phyloP scores from a whole-genome alignment of 2,888 invertebrate species.

The Harpalus rubripes region DNA sequence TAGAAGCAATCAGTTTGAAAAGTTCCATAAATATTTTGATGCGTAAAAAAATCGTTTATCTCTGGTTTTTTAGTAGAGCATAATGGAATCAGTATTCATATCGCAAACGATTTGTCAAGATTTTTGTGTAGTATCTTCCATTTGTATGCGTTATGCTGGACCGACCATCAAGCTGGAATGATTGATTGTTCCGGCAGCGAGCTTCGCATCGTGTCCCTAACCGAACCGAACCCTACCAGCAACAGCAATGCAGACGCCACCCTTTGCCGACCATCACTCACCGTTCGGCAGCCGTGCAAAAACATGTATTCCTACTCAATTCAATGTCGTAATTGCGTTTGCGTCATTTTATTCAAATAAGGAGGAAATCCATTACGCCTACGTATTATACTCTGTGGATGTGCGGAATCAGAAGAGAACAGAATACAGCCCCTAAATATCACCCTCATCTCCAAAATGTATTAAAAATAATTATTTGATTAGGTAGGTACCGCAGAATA shows the following conservation, averaged over 20 bases:
- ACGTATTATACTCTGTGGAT: not conserved
- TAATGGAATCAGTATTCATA: slow-evolving; percentile 76
- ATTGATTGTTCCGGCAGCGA: slow-evolving; percentile 75
- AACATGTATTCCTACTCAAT: slow-evolving; percentile 65
- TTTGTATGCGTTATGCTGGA: slow-evolving; percentile 72
- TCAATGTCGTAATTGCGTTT: slow-evolving; percentile 59
- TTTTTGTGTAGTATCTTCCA: slow-evolving; percentile 75
- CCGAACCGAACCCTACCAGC: slow-evolving; percentile 13
- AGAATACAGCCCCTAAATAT: slow-evolving; percentile 2
- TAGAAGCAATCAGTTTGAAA: slow-evolving; percentile 56
- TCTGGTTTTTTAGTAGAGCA: slow-evolving; percentile 65
- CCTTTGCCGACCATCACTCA: slow-evolving; percentile 64
- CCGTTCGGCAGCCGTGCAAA: slow-evolving; percentile 59
- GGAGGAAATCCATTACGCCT: slow-evolving; percentile 53
- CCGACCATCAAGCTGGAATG: slow-evolving; percentile 68
- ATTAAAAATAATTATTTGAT: slow-evolving; percentile 52
- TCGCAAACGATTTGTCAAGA: slow-evolving; percentile 77
- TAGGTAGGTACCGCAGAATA: slow-evolving; percentile 22
- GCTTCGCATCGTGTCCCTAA: slow-evolving; percentile 72
- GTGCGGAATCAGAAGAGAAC: not conserved
- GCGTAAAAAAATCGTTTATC: slow-evolving; percentile 69
- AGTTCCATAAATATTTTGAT: slow-evolving; percentile 63
- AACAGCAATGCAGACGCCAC: slow-evolving; percentile 45
- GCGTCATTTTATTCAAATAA: slow-evolving; percentile 62
- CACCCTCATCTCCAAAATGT: slow-evolving; percentile 31